Conservation (phyloP, 2,113 vertebrate species). For the Esox niger region DNA sequence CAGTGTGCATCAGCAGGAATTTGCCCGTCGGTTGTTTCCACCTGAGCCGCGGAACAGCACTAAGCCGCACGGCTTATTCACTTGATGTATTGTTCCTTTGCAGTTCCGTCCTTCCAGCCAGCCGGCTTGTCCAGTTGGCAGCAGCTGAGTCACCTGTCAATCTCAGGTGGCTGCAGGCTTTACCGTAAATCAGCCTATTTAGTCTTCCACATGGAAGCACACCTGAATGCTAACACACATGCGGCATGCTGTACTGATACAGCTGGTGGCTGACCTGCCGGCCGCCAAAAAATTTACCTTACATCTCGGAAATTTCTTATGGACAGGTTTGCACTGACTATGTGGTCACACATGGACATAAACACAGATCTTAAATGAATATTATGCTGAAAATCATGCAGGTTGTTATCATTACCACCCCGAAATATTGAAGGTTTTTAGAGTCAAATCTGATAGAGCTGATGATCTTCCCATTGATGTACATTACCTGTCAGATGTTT, state of each 20-base stretch:
- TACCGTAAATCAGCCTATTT: constrained; percentile 28
- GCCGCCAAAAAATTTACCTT: constrained; percentile 12
- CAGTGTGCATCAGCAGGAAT: no score
- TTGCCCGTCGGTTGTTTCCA: no score
- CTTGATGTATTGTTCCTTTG: constrained; percentile 48
- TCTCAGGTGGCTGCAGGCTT: constrained; percentile 27
- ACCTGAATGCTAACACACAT: no score
- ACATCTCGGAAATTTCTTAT: neutral
- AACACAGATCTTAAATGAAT: neutral
- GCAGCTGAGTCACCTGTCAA: constrained; percentile 56
- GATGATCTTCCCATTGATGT: no score
- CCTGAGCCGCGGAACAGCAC: no score
- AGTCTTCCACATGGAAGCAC: neutral
- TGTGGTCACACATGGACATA: neutral
- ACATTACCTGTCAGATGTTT: no score
- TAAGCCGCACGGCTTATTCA: constrained; percentile 53
- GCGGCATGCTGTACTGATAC: no score
- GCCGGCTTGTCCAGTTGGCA: constrained; percentile 46
- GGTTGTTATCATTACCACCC: no score
- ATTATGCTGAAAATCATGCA: no score
- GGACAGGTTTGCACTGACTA: neutral
- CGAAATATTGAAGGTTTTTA: no score
- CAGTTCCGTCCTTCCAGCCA: constrained; percentile 7
- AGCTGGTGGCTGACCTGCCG: constrained; percentile 31
- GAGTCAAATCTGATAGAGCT: no score